Evolutionary conservation across 92 coral and sea anemone species (phyloP).

Genomic region (Phymanthus crucifer): DNA sequence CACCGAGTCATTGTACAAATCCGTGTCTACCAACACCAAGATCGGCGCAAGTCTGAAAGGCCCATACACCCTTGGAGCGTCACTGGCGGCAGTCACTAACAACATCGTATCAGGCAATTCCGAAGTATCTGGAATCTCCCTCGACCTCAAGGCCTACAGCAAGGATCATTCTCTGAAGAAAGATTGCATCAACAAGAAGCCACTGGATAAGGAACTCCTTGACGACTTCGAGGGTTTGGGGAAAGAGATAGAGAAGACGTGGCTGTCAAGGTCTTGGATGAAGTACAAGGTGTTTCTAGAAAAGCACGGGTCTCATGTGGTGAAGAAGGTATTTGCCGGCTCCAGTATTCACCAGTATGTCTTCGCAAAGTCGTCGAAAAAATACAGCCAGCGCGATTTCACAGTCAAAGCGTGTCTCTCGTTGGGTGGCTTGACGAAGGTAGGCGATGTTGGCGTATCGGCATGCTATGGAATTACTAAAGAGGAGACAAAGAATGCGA

Average conservation of each 20-base stretch:
- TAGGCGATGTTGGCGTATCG: conserved; percentile 35
- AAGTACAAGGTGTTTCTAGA: conserved; percentile 42
- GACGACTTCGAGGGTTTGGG: conserved; percentile 34
- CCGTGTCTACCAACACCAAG: conserved; percentile 48
- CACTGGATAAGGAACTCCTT: conserved; percentile 14
- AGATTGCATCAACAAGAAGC: conserved; percentile 52
- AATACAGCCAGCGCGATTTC: conserved; percentile 42
- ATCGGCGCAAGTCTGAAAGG: conserved; percentile 38
- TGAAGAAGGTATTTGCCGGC: conserved; percentile 39
- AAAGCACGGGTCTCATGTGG: conserved; percentile 65
- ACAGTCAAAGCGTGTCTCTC: conserved; percentile 65
- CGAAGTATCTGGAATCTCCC: conserved; percentile 37
- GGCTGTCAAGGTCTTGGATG: conserved; percentile 39
- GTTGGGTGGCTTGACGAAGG: conserved; percentile 24
- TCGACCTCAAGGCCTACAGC: conserved; percentile 37
- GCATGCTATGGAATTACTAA: conserved; percentile 58
- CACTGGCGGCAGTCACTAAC: conserved; percentile 54
- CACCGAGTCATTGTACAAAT: conserved; percentile 49
- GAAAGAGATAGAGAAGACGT: conserved; percentile 24
- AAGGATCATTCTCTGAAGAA: conserved; percentile 34
- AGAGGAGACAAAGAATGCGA: conserved; percentile 29
- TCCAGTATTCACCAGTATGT: conserved; percentile 67
- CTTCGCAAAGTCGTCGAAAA: conserved; percentile 28
- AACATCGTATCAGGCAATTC: conserved; percentile 42
- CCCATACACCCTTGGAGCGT: conserved; percentile 40